Evolutionary conservation across 1,140 invertebrate genomes (phyloP), one percentile per base, ranked within the genome.

Genomic region (Ips typographus): DNA sequence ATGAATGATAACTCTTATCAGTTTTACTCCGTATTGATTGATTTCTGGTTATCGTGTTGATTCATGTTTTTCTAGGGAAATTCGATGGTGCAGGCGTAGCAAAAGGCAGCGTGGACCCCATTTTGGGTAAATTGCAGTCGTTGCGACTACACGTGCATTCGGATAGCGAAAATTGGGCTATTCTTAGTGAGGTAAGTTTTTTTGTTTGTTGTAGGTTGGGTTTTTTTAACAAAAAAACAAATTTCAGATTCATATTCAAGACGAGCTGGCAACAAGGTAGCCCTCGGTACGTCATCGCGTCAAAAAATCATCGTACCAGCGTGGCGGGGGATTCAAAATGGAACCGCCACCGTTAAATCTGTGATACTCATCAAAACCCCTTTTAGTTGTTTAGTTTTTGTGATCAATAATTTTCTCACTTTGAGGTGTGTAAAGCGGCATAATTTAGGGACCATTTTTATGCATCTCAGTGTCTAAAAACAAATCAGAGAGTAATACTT

Each of bases 81-180:
- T 95, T 94, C 77, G 90, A 94, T 80, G 85, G 84, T 66, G 83
- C 91, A 68, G 94, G 94, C 42, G 80, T 95, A 53, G 92, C 92
- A 60, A 89, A 90, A 72, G 93, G 91, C 1, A 82, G 77, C 37
- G 77, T 94, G 39, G 87, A 89, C 75, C 81, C 82, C 6, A 85
- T 83, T 63, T 79, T 93, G 40, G 91, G 92, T 65, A 86, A 86
- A 71, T 83, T 96, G 59, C 82, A 85, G 55, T 84, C 87, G 58
- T 78, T 96, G 70, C 85, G 93, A 56, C 82, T 97, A 38, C 87
- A 86, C 63, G 89, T 95, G 42, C 89, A 92, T 69, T 87, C 85
- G 71, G 89, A 94, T 75, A 94, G 91, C 80, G 89, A 91, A 68
- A 93, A 93, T 79, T 96, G 94, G 94, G 92, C 91, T 1, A 92